phyloP scores from a whole-genome alignment of 1,140 invertebrate species.

The Catajapyx aquilonaris region DNA sequence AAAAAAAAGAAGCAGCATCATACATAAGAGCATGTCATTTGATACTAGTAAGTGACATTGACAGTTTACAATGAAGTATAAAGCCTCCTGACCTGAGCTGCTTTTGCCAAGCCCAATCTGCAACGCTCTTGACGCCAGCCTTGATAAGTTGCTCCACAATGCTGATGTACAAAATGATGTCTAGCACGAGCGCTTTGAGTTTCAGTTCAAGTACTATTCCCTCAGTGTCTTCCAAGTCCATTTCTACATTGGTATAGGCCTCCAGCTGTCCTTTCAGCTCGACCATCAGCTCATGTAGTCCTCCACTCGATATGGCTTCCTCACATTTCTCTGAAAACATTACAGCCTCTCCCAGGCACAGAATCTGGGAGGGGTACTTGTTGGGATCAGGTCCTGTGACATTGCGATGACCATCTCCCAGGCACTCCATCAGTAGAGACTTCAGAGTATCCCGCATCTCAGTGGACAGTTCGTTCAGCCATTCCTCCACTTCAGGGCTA shows the following conservation, averaged over 20 bases:
- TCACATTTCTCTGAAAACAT: slow-evolving; percentile 64
- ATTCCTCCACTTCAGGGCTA: slow-evolving; percentile 61
- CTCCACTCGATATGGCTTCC: slow-evolving; percentile 42
- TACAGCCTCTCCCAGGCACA: slow-evolving; percentile 38
- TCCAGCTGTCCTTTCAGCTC: slow-evolving; percentile 34
- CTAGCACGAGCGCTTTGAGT: slow-evolving; percentile 61
- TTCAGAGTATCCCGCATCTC: slow-evolving; percentile 66
- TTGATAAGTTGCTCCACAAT: slow-evolving; percentile 57
- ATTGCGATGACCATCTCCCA: slow-evolving; percentile 27
- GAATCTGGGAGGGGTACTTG: slow-evolving; percentile 67
- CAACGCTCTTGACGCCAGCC: slow-evolving; percentile 33
- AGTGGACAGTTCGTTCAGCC: slow-evolving; percentile 55
- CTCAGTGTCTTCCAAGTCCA: slow-evolving; percentile 16
- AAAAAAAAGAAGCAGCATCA: too few species aligned
- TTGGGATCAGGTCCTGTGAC: slow-evolving; percentile 40
- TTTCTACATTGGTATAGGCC: slow-evolving; percentile 34
- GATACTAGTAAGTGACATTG: too few species aligned
- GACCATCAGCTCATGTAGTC: background rate
- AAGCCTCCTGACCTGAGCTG: slow-evolving; percentile 55
- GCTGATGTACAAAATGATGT: slow-evolving; percentile 75
- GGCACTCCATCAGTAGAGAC: slow-evolving; percentile 40
- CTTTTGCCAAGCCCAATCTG: slow-evolving; percentile 85
- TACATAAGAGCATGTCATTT: too few species aligned
- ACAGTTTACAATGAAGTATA: too few species aligned
- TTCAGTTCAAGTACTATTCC: slow-evolving; percentile 25